Evolutionary conservation across 2,797 vertebrate species (phyloP).

Genomic region (Scolopax bukidnonensis): DNA sequence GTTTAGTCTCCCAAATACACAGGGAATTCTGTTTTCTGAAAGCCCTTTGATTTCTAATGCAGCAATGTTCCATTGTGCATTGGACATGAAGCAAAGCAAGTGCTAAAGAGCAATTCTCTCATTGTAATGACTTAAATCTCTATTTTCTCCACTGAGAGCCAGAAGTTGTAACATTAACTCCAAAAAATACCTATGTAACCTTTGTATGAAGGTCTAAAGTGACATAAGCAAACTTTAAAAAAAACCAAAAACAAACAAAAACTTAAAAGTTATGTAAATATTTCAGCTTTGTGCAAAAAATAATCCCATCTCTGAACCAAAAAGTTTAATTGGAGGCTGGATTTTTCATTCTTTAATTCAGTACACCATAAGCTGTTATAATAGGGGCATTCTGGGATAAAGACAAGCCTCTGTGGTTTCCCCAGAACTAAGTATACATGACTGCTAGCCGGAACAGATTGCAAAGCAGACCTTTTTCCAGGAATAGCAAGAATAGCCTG

Average conservation of each 20-base stretch:
- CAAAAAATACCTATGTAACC: background rate
- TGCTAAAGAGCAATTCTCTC: background rate
- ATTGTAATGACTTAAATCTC: background rate
- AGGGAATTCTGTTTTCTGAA: slow-evolving; percentile 26
- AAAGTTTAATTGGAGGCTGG: background rate
- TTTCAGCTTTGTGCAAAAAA: background rate
- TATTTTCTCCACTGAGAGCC: background rate
- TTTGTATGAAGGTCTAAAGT: background rate
- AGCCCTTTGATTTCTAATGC: slow-evolving; percentile 27
- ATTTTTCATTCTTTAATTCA: background rate
- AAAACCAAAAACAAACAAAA: too few species aligned
- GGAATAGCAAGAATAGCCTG: background rate
- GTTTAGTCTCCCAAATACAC: slow-evolving; percentile 19
- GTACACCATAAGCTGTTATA: background rate
- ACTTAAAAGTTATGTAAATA: background rate
- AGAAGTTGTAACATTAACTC: background rate
- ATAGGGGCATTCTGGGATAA: background rate
- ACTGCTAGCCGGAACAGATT: background rate
- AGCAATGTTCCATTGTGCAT: slow-evolving; percentile 8
- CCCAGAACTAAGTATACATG: background rate
- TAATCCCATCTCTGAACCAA: background rate
- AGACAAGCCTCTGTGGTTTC: background rate
- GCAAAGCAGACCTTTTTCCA: background rate
- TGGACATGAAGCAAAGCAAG: slow-evolving; percentile 1
- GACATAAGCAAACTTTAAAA: background rate